Conservation (phyloP, 2,888 invertebrate genomes). For the Marasmarcha lunaedactyla region DNA sequence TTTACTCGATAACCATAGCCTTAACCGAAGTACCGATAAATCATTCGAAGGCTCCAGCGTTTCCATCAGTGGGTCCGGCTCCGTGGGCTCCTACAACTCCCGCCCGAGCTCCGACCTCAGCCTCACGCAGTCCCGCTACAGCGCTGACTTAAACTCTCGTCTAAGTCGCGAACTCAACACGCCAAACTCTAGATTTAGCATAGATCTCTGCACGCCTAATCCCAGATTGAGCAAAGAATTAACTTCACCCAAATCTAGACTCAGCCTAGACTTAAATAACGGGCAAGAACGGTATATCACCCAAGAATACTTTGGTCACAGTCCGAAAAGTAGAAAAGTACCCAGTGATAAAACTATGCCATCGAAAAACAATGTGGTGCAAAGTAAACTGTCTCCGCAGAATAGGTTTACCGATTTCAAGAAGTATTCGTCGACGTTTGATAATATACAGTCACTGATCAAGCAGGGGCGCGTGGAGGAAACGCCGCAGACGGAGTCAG, state of each 20-base stretch:
- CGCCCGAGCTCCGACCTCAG: constrained; percentile 74
- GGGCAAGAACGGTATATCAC: constrained; percentile 54
- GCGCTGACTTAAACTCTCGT: constrained; percentile 66
- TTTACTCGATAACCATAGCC: constrained; percentile 53
- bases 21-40: constrained; percentile 59
- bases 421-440: constrained; percentile 81
- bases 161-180: constrained; percentile 71
- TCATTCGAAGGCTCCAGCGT: constrained; percentile 61
- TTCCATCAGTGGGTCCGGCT: constrained; percentile 62
- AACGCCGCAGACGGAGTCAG: constrained; percentile 58
- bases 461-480: constrained; percentile 77
- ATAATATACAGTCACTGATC: constrained; percentile 80
- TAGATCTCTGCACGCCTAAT: constrained; percentile 75
- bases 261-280: constrained; percentile 73
- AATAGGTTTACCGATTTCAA: constrained; percentile 73
- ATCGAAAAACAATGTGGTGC: constrained; percentile 37
- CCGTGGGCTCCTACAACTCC: constrained; percentile 72
- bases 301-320: constrained; percentile 57
- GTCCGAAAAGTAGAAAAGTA: constrained; percentile 58
- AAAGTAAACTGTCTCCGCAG: constrained; percentile 64
- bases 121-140: constrained; percentile 70
- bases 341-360: constrained; percentile 37
- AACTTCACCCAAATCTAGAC: constrained; percentile 71
- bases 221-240: constrained; percentile 70
- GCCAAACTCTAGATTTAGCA: constrained; percentile 75